Evolutionary conservation across 2,113 vertebrate species (phyloP).

Genomic region (Microcebus murinus): DNA sequence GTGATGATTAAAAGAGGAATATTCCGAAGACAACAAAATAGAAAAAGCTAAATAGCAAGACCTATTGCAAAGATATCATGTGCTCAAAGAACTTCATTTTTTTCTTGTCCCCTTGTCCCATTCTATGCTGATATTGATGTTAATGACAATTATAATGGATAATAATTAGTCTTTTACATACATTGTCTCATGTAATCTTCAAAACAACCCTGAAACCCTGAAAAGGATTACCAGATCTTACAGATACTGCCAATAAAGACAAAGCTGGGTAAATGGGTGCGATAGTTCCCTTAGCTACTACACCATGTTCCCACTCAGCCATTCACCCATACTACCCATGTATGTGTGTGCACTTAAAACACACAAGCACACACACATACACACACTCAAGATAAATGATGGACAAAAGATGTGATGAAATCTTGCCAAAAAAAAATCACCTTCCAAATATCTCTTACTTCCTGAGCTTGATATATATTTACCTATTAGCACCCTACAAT

Average conservation of each 20-base stretch:
- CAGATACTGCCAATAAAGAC: background rate
- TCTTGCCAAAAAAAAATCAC: background rate
- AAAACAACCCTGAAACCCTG: background rate
- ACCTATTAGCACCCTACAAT: background rate
- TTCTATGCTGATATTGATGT: background rate
- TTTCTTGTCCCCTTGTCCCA: background rate
- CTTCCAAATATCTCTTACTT: background rate
- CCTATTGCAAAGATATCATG: background rate
- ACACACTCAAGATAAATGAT: background rate
- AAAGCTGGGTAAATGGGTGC: background rate
- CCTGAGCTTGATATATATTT: background rate
- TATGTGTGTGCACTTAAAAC: background rate
- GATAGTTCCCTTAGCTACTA: background rate
- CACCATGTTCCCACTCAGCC: accelerated
- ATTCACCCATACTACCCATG: accelerated
- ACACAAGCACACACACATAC: background rate
- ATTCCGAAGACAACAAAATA: background rate
- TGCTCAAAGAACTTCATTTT: background rate
- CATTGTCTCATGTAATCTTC: background rate
- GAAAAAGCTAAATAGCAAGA: background rate
- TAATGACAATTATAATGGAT: background rate
- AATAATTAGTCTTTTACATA: background rate
- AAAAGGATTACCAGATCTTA: background rate
- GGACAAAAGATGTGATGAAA: background rate
- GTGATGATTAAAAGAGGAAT: background rate